phyloP scores from a whole-genome alignment of 2,797 vertebrate species.

The Sphenodon punctatus region DNA sequence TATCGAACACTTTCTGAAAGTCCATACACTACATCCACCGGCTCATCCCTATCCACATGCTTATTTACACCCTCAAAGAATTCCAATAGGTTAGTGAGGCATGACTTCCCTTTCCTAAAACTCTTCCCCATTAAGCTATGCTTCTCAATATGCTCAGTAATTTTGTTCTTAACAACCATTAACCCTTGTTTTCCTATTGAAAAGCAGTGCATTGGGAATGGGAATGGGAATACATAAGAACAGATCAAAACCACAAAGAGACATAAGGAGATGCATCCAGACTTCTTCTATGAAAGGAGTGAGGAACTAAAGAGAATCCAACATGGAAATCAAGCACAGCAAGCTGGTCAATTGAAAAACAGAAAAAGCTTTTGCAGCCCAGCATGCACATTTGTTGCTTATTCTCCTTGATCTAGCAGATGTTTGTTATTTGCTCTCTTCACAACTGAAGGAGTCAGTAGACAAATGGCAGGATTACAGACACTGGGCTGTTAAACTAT shows the following conservation, averaged over 20 bases:
- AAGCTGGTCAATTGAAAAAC: background rate
- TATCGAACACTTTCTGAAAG: too few relatives aligned
- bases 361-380: conserved; percentile 30
- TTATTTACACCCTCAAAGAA: too few relatives aligned
- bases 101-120: too few relatives aligned
- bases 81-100: too few relatives aligned
- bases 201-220: too few relatives aligned
- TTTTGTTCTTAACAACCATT: too few relatives aligned
- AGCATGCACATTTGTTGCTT: conserved; percentile 31
- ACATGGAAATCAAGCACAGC: background rate
- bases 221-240: too few relatives aligned
- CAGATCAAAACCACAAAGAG: background rate
- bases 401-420: conserved; percentile 39
- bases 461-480: conserved; percentile 38
- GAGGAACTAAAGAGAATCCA: background rate
- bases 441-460: conserved; percentile 1
- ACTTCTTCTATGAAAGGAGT: background rate
- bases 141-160: too few relatives aligned
- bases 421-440: conserved; percentile 56
- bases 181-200: too few relatives aligned
- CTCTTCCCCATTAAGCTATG: too few relatives aligned
- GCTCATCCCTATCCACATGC: too few relatives aligned
- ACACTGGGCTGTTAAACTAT: conserved; percentile 22
- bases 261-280: background rate
- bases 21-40: too few relatives aligned